Evolutionary conservation across 2,797 vertebrate species (phyloP), one percentile per base, ranked within the genome.

Genomic region (Pseudochaenichthys georgianus): DNA sequence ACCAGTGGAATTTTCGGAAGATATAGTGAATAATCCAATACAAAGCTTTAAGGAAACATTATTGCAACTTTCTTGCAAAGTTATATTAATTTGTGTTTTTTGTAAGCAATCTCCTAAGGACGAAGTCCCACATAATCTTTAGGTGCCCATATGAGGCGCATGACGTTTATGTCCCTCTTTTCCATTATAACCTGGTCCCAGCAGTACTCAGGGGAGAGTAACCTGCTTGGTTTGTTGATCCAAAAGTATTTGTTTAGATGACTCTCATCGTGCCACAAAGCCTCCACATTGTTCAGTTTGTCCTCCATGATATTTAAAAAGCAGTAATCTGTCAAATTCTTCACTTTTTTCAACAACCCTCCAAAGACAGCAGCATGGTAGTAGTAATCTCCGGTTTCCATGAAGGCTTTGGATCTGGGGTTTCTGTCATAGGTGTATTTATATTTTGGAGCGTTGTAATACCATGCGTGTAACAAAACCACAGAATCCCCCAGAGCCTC

Each of bases 141-240:
- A 60, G 89, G 83, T 3, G 86, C 89, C 93, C 93, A 94, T 67
- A 93, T 15, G 3, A 95, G 80, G 2, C 94, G 92, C 0, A 69
- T 69, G 21, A 67, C 8, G 0, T 7, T 66, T 58, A 94, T 89
- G 62, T 92, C 84, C 0, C 8, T 42, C 0, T 42, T 61, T 13
- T 85, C 23, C 1, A 3, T 8, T 0, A 91, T 84, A 2, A 0
- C 10, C 0, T 1, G 1, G 19, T 82, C 85, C 91, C 92, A 94
- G 70, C 92, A 94, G 82, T 94, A 94, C 69, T 94, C 93, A 0
- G 93, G 92, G 1, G 93, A 94, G 12, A 94, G 83, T 23, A 94
- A n/a, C 59, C 71, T 86, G 68, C 64, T 89, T 13, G 93, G 92
- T 58, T 91, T 93, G 45, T 91, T 45, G 9, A 88, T 38, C 87